phyloP scores from a whole-genome alignment of 2,113 vertebrate species.

The Plectropomus leopardus region DNA sequence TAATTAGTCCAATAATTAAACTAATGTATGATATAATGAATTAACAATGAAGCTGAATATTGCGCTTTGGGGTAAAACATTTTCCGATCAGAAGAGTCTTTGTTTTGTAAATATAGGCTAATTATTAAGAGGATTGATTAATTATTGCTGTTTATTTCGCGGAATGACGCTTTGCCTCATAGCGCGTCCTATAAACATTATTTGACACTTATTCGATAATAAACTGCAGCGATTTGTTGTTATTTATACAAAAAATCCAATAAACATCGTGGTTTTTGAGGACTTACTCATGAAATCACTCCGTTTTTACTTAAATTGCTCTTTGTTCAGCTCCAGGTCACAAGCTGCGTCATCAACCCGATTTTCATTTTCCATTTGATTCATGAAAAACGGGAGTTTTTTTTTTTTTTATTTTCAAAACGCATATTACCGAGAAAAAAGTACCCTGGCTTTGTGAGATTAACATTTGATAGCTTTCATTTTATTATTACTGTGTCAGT shows the following conservation, averaged over 20 bases:
- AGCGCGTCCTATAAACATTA: not conserved
- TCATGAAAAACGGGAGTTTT: not conserved
- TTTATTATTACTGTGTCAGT: not conserved
- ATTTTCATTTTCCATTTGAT: conserved; percentile 51
- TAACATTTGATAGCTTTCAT: not conserved
- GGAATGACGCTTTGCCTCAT: not conserved
- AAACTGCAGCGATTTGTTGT: not conserved
- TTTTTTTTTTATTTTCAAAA: not conserved
- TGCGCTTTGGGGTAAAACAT: rapidly evolving
- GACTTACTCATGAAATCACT: not conserved
- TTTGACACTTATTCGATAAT: not conserved
- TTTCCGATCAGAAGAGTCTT: not conserved
- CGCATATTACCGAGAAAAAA: not conserved
- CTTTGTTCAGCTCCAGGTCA: too few species aligned
- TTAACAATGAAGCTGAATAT: not conserved
- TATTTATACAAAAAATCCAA: not conserved
- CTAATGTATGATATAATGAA: not conserved
- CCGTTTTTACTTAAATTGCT: too few species aligned
- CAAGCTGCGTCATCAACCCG: conserved; percentile 8
- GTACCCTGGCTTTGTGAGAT: not conserved
- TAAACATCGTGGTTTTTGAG: not conserved
- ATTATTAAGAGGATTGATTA: not conserved
- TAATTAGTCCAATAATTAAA: not conserved
- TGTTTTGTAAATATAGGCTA: not conserved
- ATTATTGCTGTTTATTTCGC: not conserved